These are phyloP conservation scores for Cybosia mesomella DNA, from an alignment of 2,888 invertebrate genomes.

Conservation along the genomic window DNA sequence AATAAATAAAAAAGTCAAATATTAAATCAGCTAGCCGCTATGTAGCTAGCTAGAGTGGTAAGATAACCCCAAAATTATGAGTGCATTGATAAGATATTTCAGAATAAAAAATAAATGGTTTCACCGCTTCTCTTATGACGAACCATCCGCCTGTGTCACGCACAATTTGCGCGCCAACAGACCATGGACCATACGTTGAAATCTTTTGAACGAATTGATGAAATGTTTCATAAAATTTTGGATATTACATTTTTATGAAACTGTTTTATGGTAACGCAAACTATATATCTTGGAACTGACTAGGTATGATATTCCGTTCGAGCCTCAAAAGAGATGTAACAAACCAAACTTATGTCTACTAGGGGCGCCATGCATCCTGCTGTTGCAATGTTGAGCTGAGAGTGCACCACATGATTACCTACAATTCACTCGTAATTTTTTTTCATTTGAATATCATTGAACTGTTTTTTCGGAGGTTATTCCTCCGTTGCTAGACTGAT, in stretches of 20 bases:
- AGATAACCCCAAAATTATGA: background rate
- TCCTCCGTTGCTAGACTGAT: too few relatives aligned
- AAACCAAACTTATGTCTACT: background rate
- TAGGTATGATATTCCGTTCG: too few relatives aligned
- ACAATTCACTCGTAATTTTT: too few relatives aligned
- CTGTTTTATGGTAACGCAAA: background rate
- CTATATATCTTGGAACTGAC: background rate
- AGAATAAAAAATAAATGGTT: slow-evolving; percentile 7
- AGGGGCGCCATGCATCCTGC: too few relatives aligned
- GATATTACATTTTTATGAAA: slow-evolving; percentile 49
- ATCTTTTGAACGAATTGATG: slow-evolving; percentile 25
- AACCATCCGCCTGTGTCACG: slow-evolving; percentile 39
- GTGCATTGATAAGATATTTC: background rate
- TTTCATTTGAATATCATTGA: too few relatives aligned
- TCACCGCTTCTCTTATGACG: slow-evolving; percentile 43
- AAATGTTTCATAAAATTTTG: slow-evolving; percentile 42
- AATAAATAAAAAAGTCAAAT: background rate
- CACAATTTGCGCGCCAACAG: slow-evolving; percentile 49
- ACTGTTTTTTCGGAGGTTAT: too few relatives aligned
- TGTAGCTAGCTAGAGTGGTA: background rate
- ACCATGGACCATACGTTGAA: slow-evolving; percentile 37
- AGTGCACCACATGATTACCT: too few relatives aligned
- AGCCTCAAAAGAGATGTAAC: slow-evolving; percentile 3
- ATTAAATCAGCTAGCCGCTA: background rate
- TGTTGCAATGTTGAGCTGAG: too few relatives aligned